phyloP scores from a whole-genome alignment of 2,888 invertebrate species.

The Drosophila affinis region DNA sequence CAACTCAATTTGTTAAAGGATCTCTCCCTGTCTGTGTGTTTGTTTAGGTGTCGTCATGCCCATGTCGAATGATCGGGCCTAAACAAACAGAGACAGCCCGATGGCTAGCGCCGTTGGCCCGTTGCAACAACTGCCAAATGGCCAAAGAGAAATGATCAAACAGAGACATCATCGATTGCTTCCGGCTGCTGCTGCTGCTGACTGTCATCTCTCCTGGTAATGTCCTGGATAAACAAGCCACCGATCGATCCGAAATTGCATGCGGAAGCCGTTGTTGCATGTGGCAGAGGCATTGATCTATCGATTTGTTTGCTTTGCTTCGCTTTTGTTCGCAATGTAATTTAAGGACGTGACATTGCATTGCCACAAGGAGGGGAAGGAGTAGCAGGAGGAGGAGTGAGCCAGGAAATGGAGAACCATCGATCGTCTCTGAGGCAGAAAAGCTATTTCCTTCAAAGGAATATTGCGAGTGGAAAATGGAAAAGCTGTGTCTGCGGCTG shows the following conservation, averaged over 20 bases:
- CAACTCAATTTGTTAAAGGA: slow-evolving; percentile 63
- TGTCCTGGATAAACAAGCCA: slow-evolving; percentile 81
- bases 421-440: no score
- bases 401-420: no score
- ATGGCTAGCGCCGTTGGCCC: slow-evolving; percentile 66
- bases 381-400: background rate
- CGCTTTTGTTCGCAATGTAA: slow-evolving; percentile 60
- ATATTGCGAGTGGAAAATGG: no score
- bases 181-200: slow-evolving; percentile 12
- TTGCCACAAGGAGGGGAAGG: background rate
- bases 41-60: slow-evolving; percentile 54
- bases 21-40: slow-evolving; percentile 40
- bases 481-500: no score
- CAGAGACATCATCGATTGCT: slow-evolving; percentile 1
- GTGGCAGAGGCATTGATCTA: slow-evolving; percentile 15
- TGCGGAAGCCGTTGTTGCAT: background rate
- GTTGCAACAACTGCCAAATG: slow-evolving; percentile 79
- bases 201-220: slow-evolving; percentile 69
- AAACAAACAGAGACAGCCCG: slow-evolving; percentile 58
- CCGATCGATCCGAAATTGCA: slow-evolving; percentile 12
- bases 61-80: slow-evolving; percentile 42
- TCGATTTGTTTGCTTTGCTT: slow-evolving; percentile 53
- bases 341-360: slow-evolving; percentile 82
- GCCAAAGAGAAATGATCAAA: slow-evolving; percentile 54
- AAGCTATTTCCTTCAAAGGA: no score